These are phyloP conservation scores for Speoplatyrhinus poulsoni DNA, from an alignment of 2,113 vertebrate species.

Conservation along the genomic window DNA sequence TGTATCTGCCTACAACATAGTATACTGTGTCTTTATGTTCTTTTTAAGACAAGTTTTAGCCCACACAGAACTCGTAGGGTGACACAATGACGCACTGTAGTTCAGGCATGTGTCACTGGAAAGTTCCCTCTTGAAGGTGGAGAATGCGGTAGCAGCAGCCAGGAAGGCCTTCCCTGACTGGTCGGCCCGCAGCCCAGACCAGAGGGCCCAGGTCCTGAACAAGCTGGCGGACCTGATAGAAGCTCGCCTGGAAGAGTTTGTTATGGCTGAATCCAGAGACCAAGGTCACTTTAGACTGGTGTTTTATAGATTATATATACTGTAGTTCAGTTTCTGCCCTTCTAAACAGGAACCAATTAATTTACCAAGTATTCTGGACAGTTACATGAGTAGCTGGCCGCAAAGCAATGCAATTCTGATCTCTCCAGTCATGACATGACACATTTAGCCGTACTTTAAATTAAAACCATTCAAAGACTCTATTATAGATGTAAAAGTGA, in stretches of 20 bases:
- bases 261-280: slow-evolving; percentile 91
- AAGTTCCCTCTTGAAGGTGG: slow-evolving; percentile 76
- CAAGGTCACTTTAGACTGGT: slow-evolving; percentile 78
- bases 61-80: not conserved
- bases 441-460: too few relatives aligned
- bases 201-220: slow-evolving; percentile 82
- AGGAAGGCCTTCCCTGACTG: slow-evolving; percentile 86
- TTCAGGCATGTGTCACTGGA: not conserved
- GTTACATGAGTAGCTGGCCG: too few relatives aligned
- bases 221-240: slow-evolving; percentile 91
- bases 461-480: too few relatives aligned
- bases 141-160: slow-evolving; percentile 88
- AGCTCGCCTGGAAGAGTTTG: slow-evolving; percentile 84
- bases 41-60: not conserved
- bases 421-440: too few relatives aligned
- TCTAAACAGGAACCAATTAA: not conserved
- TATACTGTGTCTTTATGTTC: not conserved
- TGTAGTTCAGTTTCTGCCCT: not conserved
- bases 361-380: not conserved
- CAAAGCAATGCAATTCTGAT: too few relatives aligned
- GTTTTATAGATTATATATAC: too few relatives aligned
- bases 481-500: too few relatives aligned
- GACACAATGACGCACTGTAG: not conserved
- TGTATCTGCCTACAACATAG: not conserved
- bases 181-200: slow-evolving; percentile 81